A percentile compares a stretch with the other conserved stretches of the same genome.
Evolutionary conservation across 2,888 invertebrate species (phyloP).

Genomic region (Apamea crenata): DNA sequence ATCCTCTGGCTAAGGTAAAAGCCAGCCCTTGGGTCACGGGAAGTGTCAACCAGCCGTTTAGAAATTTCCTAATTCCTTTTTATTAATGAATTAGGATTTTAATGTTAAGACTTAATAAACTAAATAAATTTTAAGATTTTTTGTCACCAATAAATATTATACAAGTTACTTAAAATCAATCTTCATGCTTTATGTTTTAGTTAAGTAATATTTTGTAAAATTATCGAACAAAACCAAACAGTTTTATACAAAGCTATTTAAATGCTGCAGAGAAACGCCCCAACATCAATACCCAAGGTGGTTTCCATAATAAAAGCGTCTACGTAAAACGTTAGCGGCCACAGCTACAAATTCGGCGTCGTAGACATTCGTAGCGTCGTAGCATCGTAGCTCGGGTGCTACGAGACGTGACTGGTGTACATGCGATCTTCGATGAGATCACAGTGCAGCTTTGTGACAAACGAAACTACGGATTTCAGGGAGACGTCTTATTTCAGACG

Average conservation of each 20-base stretch:
- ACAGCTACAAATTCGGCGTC: conserved; percentile 63
- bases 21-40: too few relatives aligned
- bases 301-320: conserved; percentile 59
- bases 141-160: background rate
- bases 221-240: background rate
- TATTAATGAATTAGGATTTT: too few relatives aligned
- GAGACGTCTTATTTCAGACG: conserved; percentile 36
- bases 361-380: conserved; percentile 61
- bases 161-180: background rate
- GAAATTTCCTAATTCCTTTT: too few relatives aligned
- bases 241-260: conserved; percentile 23
- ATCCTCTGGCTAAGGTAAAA: too few relatives aligned
- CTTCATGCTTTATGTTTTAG: background rate
- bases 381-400: conserved; percentile 53
- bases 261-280: conserved; percentile 26
- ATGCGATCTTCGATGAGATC: conserved; percentile 63
- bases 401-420: conserved; percentile 64
- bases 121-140: too few relatives aligned
- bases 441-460: conserved; percentile 62
- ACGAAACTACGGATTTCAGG: conserved; percentile 54
- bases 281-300: conserved; percentile 40
- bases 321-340: conserved; percentile 56
- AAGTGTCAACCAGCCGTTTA: too few relatives aligned
- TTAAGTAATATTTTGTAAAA: background rate
- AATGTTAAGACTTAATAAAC: too few relatives aligned